These are phyloP conservation scores for Tortricodes alternella DNA, from an alignment of 2,888 invertebrate genomes.

Conservation along the genomic window DNA sequence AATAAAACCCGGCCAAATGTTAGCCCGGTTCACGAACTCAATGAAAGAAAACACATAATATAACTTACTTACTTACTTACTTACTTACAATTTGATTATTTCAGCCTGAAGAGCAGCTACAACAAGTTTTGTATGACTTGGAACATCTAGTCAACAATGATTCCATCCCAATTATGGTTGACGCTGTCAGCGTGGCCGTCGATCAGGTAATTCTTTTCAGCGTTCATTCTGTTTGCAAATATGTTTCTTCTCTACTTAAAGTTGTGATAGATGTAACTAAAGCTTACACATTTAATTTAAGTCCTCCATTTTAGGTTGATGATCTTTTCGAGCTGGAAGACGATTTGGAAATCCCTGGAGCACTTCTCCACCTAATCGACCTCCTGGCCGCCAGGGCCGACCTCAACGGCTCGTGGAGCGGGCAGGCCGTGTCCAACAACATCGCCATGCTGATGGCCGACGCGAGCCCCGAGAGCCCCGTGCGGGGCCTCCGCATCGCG, in stretches of 20 bases:
- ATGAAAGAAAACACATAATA: no score
- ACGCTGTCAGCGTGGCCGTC: conserved; percentile 53
- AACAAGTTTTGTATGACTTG: conserved; percentile 58
- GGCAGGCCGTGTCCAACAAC: conserved; percentile 53
- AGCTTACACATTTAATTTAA: no score
- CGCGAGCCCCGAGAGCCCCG: conserved; percentile 51
- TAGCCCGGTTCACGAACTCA: no score
- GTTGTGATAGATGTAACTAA: no score
- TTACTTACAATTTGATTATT: conserved; percentile 34
- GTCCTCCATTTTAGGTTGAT: conserved; percentile 57
- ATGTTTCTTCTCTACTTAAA: no score
- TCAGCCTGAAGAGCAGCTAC: conserved; percentile 62
- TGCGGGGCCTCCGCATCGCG: conserved; percentile 62
- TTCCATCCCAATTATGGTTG: conserved; percentile 44
- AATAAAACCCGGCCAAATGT: no score
- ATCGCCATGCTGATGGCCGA: conserved; percentile 66
- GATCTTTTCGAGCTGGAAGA: conserved; percentile 50
- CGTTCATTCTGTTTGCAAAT: background rate
- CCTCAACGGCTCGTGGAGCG: conserved; percentile 51
- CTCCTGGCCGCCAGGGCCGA: conserved; percentile 54
- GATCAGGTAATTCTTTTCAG: conserved; percentile 47
- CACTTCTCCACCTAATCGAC: conserved; percentile 63
- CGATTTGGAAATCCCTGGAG: conserved; percentile 56
- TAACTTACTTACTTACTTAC: no score
- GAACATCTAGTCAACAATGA: conserved; percentile 52